These are phyloP conservation scores for Sphaeramia orbicularis DNA, from an alignment of 2,797 vertebrate species.

Conservation along the genomic window DNA sequence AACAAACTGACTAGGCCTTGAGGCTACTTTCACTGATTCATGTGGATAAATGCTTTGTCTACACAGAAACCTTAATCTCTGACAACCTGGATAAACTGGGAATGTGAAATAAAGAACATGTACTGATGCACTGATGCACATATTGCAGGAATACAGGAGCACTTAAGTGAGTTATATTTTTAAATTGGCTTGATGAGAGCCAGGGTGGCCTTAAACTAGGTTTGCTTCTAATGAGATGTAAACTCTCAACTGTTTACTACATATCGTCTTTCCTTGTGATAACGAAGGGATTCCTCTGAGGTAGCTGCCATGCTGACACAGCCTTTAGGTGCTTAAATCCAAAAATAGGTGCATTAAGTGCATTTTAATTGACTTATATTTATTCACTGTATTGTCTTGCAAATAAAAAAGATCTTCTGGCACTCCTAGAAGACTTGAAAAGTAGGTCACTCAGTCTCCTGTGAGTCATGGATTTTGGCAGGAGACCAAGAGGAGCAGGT, in stretches of 20 bases:
- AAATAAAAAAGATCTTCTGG: constrained; percentile 78
- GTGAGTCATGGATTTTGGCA: constrained; percentile 86
- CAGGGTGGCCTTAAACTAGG: constrained; percentile 66
- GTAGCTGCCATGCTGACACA: constrained; percentile 75
- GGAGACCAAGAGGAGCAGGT: constrained; percentile 82
- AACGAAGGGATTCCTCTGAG: constrained; percentile 73
- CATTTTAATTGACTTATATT: constrained; percentile 81
- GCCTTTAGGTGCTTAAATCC: constrained; percentile 70
- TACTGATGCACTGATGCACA: constrained; percentile 24
- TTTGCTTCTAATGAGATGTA: constrained; percentile 74
- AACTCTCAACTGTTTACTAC: constrained; percentile 67
- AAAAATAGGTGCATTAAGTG: constrained; percentile 75
- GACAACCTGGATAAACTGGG: constrained; percentile 58
- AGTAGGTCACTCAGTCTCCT: constrained; percentile 87
- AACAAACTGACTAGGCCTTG: constrained; percentile 59
- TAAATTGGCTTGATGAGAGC: constrained; percentile 64
- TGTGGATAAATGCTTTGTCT: constrained; percentile 58
- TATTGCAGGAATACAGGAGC: constrained; percentile 52
- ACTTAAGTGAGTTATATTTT: constrained; percentile 71
- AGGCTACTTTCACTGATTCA: constrained; percentile 58
- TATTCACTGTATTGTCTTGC: constrained; percentile 75
- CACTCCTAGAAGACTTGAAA: constrained; percentile 82
- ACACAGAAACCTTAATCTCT: constrained; percentile 59
- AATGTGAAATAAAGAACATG: constrained; percentile 52
- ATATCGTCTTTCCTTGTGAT: constrained; percentile 57